phyloP scores from a whole-genome alignment of 2,888 invertebrate genomes.

The Dascillus cervinus region DNA sequence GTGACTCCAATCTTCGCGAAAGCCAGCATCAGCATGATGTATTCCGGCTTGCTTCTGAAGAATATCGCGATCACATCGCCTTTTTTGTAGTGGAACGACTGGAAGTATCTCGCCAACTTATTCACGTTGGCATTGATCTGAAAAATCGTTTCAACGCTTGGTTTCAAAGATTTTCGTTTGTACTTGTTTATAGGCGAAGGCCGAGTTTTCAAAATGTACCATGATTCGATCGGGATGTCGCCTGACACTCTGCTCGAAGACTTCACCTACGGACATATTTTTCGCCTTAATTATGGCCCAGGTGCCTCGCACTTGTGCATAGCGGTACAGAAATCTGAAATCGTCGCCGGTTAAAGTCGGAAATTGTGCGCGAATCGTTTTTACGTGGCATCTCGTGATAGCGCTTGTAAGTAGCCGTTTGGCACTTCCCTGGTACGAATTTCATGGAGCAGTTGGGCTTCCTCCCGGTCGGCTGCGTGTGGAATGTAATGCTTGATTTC shows the following conservation, averaged over 20 bases:
- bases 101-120: conserved; percentile 9
- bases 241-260: conserved; percentile 3
- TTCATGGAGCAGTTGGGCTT: too few species aligned
- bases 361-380: too few species aligned
- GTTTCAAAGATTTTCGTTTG: too few species aligned
- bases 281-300: conserved; percentile 1
- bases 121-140: conserved; percentile 1
- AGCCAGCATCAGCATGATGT: conserved; percentile 78
- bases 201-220: conserved; percentile 8
- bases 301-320: neutral
- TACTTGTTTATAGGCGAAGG: conserved; percentile 10
- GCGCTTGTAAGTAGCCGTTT: too few species aligned
- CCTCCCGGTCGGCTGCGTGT: too few species aligned
- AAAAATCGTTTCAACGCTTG: too few species aligned
- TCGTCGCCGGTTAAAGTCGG: too few species aligned
- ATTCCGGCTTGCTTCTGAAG: conserved; percentile 80
- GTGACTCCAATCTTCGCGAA: conserved; percentile 72
- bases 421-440: too few species aligned
- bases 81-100: conserved; percentile 7
- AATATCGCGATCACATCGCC: conserved; percentile 81
- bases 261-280: conserved; percentile 3
- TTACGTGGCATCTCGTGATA: too few species aligned
- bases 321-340: conserved; percentile 6
- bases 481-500: too few species aligned
- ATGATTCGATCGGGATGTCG: conserved; percentile 4